These are phyloP conservation scores for Excalfactoria chinensis DNA, from an alignment of 2,113 vertebrate species.

Conservation along the genomic window DNA sequence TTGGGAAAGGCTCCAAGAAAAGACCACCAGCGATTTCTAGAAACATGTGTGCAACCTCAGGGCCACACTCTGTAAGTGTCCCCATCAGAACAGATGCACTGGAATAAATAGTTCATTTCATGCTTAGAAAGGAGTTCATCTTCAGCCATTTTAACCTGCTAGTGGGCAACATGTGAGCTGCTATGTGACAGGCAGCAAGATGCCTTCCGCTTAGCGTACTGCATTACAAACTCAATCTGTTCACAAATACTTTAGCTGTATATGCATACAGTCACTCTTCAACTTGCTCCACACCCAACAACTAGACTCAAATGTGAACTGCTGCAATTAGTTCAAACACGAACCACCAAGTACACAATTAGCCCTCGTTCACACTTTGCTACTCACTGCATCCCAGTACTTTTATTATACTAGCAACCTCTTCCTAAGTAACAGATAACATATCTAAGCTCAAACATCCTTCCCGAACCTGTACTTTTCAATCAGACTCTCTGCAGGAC, in stretches of 20 bases:
- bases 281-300: not conserved
- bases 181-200: not conserved
- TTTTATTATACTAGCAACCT: not conserved
- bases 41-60: not conserved
- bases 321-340: fast-evolving
- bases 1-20: not conserved
- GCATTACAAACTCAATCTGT: not conserved
- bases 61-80: not conserved
- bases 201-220: not conserved
- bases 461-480: not conserved
- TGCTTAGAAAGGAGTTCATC: not conserved
- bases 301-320: not conserved
- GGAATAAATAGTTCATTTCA: not conserved
- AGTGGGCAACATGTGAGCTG: not conserved
- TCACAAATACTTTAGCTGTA: not conserved
- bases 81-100: not conserved
- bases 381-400: fast-evolving
- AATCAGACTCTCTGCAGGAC: not conserved
- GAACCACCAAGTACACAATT: not conserved
- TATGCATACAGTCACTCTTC: fast-evolving
- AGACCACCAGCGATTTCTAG: not conserved
- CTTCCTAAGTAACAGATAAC: not conserved
- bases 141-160: not conserved
- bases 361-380: not conserved
- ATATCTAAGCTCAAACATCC: not conserved